Conservation (phyloP, 2,888 invertebrate species). For the Melanostoma scalare region DNA sequence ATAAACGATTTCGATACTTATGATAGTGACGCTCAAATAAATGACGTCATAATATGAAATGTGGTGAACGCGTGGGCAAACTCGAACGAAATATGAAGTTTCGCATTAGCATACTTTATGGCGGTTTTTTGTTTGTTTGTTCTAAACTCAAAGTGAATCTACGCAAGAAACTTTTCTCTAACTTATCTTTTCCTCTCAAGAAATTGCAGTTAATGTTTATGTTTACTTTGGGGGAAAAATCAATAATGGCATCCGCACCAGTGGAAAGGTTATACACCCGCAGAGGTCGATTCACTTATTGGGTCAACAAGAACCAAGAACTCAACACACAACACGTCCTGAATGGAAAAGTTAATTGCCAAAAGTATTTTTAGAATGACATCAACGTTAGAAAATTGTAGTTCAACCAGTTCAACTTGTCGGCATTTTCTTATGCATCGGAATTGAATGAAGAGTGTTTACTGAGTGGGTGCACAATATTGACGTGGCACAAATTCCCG, state of each 20-base stretch:
- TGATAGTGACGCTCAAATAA: slow-evolving; percentile 76
- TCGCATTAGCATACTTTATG: slow-evolving; percentile 77
- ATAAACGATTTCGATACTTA: slow-evolving; percentile 76
- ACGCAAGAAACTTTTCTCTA: slow-evolving; percentile 15
- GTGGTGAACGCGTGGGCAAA: slow-evolving; percentile 76
- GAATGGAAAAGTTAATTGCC: no score
- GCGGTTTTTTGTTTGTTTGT: slow-evolving; percentile 41
- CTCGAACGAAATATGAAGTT: slow-evolving; percentile 78
- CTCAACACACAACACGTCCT: no score
- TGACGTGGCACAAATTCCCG: slow-evolving; percentile 6
- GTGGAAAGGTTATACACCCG: neutral
- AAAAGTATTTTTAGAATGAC: neutral
- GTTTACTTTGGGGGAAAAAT: slow-evolving; percentile 3
- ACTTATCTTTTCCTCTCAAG: neutral
- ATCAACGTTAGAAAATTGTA: neutral
- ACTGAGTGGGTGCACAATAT: neutral
- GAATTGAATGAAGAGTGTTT: slow-evolving; percentile 17
- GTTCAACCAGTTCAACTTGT: slow-evolving; percentile 14
- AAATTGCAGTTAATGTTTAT: neutral
- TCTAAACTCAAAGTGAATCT: neutral
- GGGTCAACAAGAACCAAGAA: neutral
- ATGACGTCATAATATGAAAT: slow-evolving; percentile 78
- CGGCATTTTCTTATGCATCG: slow-evolving; percentile 20
- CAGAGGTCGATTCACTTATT: neutral
- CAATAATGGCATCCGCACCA: slow-evolving; percentile 3